phyloP scores from a whole-genome alignment of 2,113 vertebrate genomes.

The Lichenostomus cassidix region DNA sequence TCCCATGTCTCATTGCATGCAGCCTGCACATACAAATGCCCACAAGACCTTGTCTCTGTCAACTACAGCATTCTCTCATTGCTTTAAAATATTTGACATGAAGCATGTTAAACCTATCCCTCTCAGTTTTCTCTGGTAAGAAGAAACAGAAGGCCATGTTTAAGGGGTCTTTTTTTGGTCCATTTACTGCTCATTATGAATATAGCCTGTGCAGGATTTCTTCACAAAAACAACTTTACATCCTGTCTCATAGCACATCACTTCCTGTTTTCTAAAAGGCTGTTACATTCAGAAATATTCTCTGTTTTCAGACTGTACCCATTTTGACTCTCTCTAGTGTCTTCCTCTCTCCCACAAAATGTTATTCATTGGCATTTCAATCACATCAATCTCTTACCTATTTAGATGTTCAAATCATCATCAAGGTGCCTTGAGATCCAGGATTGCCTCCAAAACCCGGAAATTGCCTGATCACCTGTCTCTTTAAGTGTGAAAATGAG shows the following conservation, averaged over 20 bases:
- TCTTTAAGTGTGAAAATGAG: background rate
- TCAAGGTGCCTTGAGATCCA: background rate
- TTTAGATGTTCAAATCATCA: background rate
- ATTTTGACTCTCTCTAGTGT: background rate
- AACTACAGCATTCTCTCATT: background rate
- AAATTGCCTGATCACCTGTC: background rate
- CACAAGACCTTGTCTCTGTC: background rate
- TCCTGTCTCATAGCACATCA: background rate
- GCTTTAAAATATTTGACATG: background rate
- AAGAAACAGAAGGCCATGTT: background rate
- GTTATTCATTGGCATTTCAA: background rate
- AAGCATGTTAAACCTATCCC: background rate
- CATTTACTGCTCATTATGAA: background rate
- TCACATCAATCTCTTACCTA: background rate
- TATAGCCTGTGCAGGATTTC: background rate
- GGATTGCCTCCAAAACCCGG: background rate
- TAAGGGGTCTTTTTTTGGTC: background rate
- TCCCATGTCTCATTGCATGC: background rate
- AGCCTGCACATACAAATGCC: background rate
- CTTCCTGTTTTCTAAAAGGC: background rate
- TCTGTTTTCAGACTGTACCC: background rate
- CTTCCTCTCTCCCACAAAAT: background rate
- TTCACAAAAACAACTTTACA: background rate
- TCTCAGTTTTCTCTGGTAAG: background rate
- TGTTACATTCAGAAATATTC: background rate